These are phyloP conservation scores for Diuraphis noxia DNA, from an alignment of 1,140 invertebrate genomes.

Conservation along the genomic window DNA sequence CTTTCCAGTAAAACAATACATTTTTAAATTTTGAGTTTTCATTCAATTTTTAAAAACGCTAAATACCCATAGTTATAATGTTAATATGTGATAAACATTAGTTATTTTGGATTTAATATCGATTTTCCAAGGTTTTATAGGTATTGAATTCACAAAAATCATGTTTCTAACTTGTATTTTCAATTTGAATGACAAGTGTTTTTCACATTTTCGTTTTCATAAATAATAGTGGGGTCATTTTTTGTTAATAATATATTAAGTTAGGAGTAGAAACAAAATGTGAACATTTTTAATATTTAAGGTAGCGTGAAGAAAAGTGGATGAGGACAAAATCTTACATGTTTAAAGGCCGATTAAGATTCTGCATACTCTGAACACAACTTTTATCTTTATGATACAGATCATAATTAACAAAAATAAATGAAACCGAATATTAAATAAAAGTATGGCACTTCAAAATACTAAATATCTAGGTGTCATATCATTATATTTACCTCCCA, in stretches of 20 bases:
- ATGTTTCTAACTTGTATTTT: not conserved
- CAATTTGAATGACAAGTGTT: not conserved
- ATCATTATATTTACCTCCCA: not conserved
- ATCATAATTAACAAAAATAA: not conserved
- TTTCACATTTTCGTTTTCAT: not conserved
- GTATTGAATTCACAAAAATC: not conserved
- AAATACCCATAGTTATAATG: no score
- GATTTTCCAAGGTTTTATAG: no score
- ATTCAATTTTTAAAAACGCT: not conserved
- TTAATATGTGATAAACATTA: no score
- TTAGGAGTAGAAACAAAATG: not conserved
- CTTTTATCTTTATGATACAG: not conserved
- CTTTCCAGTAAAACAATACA: no score
- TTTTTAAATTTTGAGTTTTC: no score
- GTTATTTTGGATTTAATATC: no score
- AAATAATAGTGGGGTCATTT: not conserved
- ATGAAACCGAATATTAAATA: not conserved
- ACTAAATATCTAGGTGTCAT: not conserved
- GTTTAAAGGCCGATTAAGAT: not conserved
- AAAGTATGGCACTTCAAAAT: not conserved
- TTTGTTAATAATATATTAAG: not conserved
- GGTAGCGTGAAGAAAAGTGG: not conserved
- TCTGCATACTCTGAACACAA: not conserved
- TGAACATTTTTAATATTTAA: no score
- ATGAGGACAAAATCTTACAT: not conserved